Percentiles rank a stretch among this genome's conserved stretches.
Conservation (phyloP, 2,797 vertebrate genomes). For the Artibeus lituratus region DNA sequence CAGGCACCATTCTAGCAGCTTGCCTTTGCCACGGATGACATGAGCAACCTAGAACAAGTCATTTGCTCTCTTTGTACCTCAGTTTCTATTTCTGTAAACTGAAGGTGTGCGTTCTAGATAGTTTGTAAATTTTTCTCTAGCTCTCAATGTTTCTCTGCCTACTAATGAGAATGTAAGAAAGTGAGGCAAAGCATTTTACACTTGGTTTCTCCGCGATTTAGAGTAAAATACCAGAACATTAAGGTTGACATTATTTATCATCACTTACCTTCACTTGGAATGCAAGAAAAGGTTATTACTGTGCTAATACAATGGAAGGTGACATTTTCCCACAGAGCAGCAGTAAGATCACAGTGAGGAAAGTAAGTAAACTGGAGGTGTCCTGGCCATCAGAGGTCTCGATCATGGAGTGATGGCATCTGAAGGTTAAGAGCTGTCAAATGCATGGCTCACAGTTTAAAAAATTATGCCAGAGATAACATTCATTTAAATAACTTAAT, state of each 20-base stretch:
- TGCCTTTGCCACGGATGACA: not conserved
- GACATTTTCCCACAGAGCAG: constrained; percentile 46
- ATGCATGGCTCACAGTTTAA: constrained; percentile 53
- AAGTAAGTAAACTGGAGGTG: constrained; percentile 43
- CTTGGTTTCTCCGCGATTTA: constrained; percentile 52
- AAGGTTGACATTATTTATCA: constrained; percentile 64
- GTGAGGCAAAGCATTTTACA: constrained; percentile 29
- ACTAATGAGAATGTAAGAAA: constrained; percentile 33
- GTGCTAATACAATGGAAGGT: constrained; percentile 17
- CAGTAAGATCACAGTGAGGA: not conserved
- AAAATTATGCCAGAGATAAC: constrained; percentile 51
- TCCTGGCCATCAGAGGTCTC: not conserved
- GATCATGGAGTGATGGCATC: not conserved
- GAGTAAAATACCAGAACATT: constrained; percentile 64
- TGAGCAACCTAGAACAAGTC: not conserved
- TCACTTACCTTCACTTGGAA: constrained; percentile 43
- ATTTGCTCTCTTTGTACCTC: not conserved
- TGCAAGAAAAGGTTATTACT: constrained; percentile 59
- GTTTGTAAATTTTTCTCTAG: not conserved
- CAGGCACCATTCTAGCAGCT: not conserved
- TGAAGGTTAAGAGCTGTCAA: constrained; percentile 62
- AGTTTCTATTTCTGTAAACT: not conserved
- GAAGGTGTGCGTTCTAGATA: not conserved
- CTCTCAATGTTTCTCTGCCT: not conserved
- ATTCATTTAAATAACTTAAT: constrained; percentile 67